Evolutionary conservation across 2,888 invertebrate species (phyloP).

Genomic region (Leucophora obtusa): DNA sequence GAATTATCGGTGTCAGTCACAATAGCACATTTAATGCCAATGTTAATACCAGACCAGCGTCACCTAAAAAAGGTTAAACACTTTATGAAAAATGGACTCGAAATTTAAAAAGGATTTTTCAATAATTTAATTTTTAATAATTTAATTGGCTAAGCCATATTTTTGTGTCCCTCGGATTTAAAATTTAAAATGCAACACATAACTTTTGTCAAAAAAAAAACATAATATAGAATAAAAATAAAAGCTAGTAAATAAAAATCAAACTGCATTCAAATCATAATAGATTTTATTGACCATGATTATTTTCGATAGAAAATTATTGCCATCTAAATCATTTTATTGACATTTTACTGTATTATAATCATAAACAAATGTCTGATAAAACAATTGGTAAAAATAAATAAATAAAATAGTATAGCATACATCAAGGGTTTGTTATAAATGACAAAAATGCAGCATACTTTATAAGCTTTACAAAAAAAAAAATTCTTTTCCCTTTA

Average conservation of each 20-base stretch:
- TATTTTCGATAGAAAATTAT: not conserved
- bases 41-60: conserved; percentile 1
- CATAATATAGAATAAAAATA: not conserved
- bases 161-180: too few relatives aligned
- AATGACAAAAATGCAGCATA: not conserved
- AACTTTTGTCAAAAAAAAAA: not conserved
- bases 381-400: too few relatives aligned
- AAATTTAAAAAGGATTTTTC: too few relatives aligned
- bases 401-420: not conserved
- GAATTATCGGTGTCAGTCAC: not conserved
- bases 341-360: conserved; percentile 2
- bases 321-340: conserved; percentile 4
- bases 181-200: not conserved
- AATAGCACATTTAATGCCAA: conserved; percentile 19
- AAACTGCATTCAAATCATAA: conserved; percentile 28
- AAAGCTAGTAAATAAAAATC: conserved; percentile 3
- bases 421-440: not conserved
- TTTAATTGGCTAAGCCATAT: too few relatives aligned
- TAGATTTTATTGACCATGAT: conserved; percentile 27
- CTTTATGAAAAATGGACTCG: too few relatives aligned
- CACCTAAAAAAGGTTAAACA: not conserved
- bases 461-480: not conserved
- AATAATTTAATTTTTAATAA: too few relatives aligned
- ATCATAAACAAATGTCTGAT: conserved; percentile 1
- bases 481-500: too few relatives aligned